These are phyloP conservation scores for Peromyscus polionotus DNA, from an alignment of 2,113 vertebrate species.

Conservation along the genomic window DNA sequence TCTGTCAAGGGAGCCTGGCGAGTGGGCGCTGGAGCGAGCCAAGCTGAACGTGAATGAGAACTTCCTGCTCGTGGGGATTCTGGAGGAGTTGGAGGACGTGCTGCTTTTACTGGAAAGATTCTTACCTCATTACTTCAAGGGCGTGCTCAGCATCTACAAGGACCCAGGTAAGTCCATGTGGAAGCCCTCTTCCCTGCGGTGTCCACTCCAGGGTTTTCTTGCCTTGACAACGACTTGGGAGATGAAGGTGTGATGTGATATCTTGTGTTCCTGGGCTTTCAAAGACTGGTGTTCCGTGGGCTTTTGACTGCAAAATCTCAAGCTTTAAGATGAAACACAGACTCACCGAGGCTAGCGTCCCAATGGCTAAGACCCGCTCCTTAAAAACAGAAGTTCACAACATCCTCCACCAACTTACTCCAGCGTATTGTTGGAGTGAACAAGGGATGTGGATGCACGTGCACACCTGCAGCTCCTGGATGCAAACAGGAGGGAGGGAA, in stretches of 20 bases:
- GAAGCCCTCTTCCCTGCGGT: too few species aligned
- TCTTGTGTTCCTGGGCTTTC: neutral
- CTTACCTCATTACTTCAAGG: constrained; percentile 99
- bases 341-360: neutral
- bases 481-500: rapidly evolving
- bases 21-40: constrained; percentile 97
- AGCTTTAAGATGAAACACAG: neutral
- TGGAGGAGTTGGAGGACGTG: constrained; percentile 98
- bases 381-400: neutral
- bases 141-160: constrained; percentile 97
- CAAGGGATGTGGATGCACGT: rapidly evolving
- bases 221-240: neutral
- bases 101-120: constrained; percentile 98
- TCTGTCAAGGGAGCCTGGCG: constrained; percentile 94
- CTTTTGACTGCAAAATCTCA: neutral
- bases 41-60: constrained; percentile 98
- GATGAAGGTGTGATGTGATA: neutral
- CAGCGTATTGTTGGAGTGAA: rapidly evolving
- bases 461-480: rapidly evolving
- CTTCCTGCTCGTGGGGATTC: constrained; percentile 97
- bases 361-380: neutral
- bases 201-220: neutral
- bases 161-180: constrained; percentile 91
- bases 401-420: neutral
- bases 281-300: neutral